Base-by-base conservation (phyloP, 1,140 invertebrate genomes). In the Drosophila lini region DNA sequence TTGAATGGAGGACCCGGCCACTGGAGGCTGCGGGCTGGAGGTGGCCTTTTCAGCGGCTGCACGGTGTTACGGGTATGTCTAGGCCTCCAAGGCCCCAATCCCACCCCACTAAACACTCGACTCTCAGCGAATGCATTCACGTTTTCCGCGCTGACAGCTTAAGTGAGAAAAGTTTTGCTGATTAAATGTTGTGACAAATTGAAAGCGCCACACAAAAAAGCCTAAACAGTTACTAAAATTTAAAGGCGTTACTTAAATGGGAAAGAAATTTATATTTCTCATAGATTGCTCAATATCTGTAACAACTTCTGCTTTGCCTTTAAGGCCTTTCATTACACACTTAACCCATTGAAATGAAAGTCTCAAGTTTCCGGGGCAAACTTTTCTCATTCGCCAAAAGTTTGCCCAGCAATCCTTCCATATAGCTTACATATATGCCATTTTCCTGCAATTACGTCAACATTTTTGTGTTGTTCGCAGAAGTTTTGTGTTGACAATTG, bases 161-260 rank as follows among this genome's bases (percentile, higher is more conserved):
- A 89, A 88, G 83, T 88, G 83, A 88, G 83, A 88, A 83, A 88
- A 89, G 76, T 83, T 78, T 88, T 78, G 84, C 83, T 88, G 83
- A 88, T 88, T 88, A 88, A 88, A 89, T 78, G 61, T 71, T 74
- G 82, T 88, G 83, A 88, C 83, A 88, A 88, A 88, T 88, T 74
- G 71, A 70, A 77, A 44, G 68, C 74, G 82, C 62, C 64, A 67
- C 55, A 34, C 56, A 31, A 42, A 68, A 10, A 40, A 48, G 25
- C 3, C 13, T 13, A 10, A 41, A 38, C 31, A 38, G 19, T 55
- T 36, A 19, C 15, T 22, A 19, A 60, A 60, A 3, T 5, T n/a
- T 2, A 15, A 9, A 44, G 38, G 36, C 7, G 13, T 40, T 38
- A 3, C 10, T 56, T 3, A 28, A n/a, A n/a, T 7, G 3, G 7